phyloP scores from a whole-genome alignment of 2,888 invertebrate genomes.

The Pollenia angustigena region DNA sequence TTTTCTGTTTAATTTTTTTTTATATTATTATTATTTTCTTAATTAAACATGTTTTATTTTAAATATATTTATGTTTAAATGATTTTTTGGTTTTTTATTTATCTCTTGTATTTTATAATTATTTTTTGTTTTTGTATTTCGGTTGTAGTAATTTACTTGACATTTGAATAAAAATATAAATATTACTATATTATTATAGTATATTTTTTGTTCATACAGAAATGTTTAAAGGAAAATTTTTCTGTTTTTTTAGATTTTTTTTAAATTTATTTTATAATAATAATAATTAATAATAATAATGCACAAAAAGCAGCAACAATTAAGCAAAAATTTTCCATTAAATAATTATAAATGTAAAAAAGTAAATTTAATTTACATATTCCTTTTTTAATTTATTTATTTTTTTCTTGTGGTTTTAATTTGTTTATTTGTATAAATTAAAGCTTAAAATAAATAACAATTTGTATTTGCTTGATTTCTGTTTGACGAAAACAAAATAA shows the following conservation, averaged over 20 bases:
- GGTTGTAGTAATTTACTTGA: slow-evolving; percentile 73
- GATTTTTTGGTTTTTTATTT: slow-evolving; percentile 65
- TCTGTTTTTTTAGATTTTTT: slow-evolving; percentile 28
- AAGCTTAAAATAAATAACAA: slow-evolving; percentile 70
- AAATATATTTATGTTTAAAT: slow-evolving; percentile 54
- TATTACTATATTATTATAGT: slow-evolving; percentile 67
- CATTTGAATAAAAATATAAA: slow-evolving; percentile 75
- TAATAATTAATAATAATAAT: slow-evolving; percentile 77
- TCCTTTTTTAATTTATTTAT: too few relatives aligned
- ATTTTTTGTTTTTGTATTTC: slow-evolving; percentile 40
- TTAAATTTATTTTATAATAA: slow-evolving; percentile 59
- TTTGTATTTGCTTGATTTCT: background rate
- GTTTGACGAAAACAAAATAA: slow-evolving; percentile 30
- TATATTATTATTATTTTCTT: slow-evolving; percentile 60
- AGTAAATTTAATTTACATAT: slow-evolving; percentile 51
- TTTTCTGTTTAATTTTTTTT: slow-evolving; percentile 66
- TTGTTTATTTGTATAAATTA: slow-evolving; percentile 65
- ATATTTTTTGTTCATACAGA: slow-evolving; percentile 52
- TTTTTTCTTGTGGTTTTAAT: background rate
- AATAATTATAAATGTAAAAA: slow-evolving; percentile 64
- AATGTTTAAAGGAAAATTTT: slow-evolving; percentile 69
- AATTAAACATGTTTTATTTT: slow-evolving; percentile 51
- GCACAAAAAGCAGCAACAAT: slow-evolving; percentile 84
- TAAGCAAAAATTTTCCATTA: slow-evolving; percentile 78
- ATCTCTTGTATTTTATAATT: slow-evolving; percentile 46